phyloP scores from a whole-genome alignment of 2,113 vertebrate species.

The Sitta europaea region DNA sequence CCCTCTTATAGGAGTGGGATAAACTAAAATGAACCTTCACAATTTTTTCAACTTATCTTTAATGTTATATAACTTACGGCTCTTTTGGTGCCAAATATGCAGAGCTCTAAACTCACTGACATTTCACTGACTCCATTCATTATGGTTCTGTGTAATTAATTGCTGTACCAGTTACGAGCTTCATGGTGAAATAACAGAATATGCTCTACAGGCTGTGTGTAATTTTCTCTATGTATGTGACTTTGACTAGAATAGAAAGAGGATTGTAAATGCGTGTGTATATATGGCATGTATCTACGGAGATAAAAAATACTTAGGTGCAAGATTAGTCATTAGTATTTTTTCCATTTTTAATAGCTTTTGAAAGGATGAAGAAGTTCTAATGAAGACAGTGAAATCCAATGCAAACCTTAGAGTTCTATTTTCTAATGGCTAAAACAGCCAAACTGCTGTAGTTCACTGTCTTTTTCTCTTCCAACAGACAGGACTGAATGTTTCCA shows the following conservation, averaged over 20 bases:
- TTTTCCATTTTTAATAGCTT: not conserved
- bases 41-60: not conserved
- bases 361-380: not conserved
- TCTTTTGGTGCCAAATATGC: not conserved
- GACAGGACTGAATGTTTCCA: not conserved
- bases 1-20: not conserved
- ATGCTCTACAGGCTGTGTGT: rapidly evolving
- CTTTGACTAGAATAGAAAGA: not conserved
- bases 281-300: not conserved
- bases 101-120: not conserved
- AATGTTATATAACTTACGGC: not conserved
- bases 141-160: not conserved
- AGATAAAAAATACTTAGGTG: not conserved
- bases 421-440: not conserved
- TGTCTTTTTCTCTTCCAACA: rapidly evolving
- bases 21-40: not conserved
- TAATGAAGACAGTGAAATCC: not conserved
- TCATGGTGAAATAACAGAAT: not conserved
- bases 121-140: not conserved
- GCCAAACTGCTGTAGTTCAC: not conserved
- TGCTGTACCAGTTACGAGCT: not conserved
- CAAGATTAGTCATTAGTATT: not conserved
- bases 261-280: not conserved
- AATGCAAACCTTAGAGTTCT: not conserved
- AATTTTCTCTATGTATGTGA: not conserved